These are phyloP conservation scores for Alloscopus bannaensis DNA, from an alignment of 2,888 invertebrate genomes.

Conservation along the genomic window DNA sequence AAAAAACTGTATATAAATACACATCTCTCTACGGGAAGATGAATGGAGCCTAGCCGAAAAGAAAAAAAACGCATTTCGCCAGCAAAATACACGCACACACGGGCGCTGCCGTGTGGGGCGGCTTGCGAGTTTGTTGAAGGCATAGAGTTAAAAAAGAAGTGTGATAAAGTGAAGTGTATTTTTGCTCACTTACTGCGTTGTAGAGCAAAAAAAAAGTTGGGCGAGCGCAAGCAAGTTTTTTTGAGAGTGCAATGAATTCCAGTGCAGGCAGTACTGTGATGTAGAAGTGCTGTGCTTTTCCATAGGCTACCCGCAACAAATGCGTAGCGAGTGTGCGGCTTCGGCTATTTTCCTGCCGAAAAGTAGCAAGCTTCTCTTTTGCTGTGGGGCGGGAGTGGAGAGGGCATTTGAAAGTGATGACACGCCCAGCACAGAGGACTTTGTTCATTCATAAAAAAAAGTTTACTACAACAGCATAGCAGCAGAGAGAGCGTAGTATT, in stretches of 20 bases:
- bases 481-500: no score
- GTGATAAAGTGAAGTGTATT: background rate
- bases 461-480: no score
- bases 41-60: conserved; percentile 57
- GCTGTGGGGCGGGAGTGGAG: conserved; percentile 18
- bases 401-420: conserved; percentile 46
- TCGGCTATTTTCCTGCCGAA: conserved; percentile 6
- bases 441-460: conserved; percentile 37
- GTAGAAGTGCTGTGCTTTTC: conserved; percentile 23
- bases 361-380: conserved; percentile 50
- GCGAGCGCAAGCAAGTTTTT: background rate
- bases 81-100: conserved; percentile 19
- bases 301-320: conserved; percentile 36
- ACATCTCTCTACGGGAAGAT: no score
- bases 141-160: background rate
- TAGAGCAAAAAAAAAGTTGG: no score
- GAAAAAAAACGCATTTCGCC: conserved; percentile 39
- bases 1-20: no score
- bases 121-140: conserved; percentile 49
- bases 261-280: background rate
- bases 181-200: background rate
- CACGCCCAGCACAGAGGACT: conserved; percentile 53
- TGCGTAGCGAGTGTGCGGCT: background rate
- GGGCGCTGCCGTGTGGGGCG: background rate
- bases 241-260: background rate